These are phyloP conservation scores for Lasiurus cinereus DNA, from an alignment of 2,113 vertebrate genomes.

Conservation along the genomic window DNA sequence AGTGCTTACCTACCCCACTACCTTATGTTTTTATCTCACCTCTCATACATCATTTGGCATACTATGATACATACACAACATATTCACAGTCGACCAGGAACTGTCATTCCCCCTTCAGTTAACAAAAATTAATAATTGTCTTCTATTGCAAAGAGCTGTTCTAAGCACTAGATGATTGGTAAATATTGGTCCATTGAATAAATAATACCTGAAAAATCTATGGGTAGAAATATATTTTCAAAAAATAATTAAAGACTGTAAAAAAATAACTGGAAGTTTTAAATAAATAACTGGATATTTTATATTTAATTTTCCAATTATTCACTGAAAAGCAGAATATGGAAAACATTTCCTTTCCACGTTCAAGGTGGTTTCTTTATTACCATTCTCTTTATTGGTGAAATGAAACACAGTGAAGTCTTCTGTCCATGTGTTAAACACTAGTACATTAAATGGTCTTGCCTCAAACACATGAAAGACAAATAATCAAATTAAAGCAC, in stretches of 20 bases:
- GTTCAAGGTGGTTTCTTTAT: not conserved
- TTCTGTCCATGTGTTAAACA: not conserved
- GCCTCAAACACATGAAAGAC: not conserved
- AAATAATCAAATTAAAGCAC: not conserved
- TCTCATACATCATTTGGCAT: not conserved
- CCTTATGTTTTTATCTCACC: not conserved
- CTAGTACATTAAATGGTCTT: not conserved
- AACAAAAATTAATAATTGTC: not conserved
- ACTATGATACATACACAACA: not conserved
- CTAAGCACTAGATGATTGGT: not conserved
- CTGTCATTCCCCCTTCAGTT: not conserved
- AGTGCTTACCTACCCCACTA: not conserved
- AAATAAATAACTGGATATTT: not conserved
- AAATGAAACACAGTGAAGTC: not conserved
- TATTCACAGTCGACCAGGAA: not conserved
- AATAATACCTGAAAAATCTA: constrained; percentile 16
- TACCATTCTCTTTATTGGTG: not conserved
- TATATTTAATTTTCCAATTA: not conserved
- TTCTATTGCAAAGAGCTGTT: not conserved
- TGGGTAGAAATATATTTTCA: not conserved
- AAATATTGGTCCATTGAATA: not conserved
- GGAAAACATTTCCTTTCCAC: not conserved
- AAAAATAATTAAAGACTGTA: not conserved
- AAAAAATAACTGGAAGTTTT: not conserved
- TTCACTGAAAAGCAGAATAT: not conserved